These are phyloP conservation scores for Acrocyrtus sp. DNA, from an alignment of 2,888 invertebrate species.

Conservation along the genomic window DNA sequence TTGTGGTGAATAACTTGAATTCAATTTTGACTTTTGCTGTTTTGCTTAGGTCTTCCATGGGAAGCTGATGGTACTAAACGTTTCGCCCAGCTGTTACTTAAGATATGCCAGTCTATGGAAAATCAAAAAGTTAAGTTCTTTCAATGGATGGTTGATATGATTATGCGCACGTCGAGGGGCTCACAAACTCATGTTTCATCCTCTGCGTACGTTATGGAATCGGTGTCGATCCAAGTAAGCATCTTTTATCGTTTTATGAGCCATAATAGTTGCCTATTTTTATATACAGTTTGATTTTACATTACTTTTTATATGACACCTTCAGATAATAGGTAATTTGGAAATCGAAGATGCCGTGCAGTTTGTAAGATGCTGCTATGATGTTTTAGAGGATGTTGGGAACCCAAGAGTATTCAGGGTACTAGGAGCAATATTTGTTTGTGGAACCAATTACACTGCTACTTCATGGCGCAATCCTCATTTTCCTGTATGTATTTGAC, in stretches of 20 bases:
- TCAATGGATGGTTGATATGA: slow-evolving; percentile 55
- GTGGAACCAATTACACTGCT: slow-evolving; percentile 26
- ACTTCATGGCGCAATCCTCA: slow-evolving; percentile 28
- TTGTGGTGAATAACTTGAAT: neutral
- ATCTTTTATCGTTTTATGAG: too few species aligned
- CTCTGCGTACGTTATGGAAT: slow-evolving; percentile 38
- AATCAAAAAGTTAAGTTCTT: slow-evolving; percentile 38
- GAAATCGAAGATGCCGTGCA: slow-evolving; percentile 18
- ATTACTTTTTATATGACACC: neutral
- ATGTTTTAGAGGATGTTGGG: slow-evolving; percentile 39
- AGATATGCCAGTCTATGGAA: slow-evolving; percentile 52
- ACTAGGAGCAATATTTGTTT: slow-evolving; percentile 34
- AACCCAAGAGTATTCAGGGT: slow-evolving; percentile 44
- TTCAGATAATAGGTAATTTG: slow-evolving; percentile 47
- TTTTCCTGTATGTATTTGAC: slow-evolving; percentile 46
- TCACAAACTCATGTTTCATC: slow-evolving; percentile 33
- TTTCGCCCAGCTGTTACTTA: slow-evolving; percentile 44
- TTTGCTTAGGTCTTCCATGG: slow-evolving; percentile 52
- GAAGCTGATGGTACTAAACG: slow-evolving; percentile 33
- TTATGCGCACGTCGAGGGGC: slow-evolving; percentile 35
- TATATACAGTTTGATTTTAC: slow-evolving; percentile 3
- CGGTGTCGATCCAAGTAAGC: slow-evolving; percentile 49
- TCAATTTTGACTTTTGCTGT: neutral
- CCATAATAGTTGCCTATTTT: too few species aligned
- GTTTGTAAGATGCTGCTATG: slow-evolving; percentile 30